Conservation (phyloP, 2,113 vertebrate genomes). For the Phalacrocorax carbo region DNA sequence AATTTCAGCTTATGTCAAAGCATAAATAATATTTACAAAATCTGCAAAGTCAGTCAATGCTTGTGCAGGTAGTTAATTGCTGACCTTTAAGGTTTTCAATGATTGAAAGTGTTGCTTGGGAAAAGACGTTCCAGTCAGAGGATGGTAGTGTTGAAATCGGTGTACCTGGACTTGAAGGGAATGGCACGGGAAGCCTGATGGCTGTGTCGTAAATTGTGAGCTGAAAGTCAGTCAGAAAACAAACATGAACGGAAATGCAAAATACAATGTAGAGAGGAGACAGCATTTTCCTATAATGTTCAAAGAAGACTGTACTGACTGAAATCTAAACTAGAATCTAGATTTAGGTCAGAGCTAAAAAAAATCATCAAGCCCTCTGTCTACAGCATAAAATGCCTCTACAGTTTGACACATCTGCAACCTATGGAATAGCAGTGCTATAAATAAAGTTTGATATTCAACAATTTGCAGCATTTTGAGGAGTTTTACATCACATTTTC, state of each 20-base stretch:
- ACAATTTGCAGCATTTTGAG: background rate
- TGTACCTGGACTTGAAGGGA: conserved; percentile 63
- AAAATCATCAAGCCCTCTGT: background rate
- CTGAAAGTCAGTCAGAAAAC: conserved; percentile 67
- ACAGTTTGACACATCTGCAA: background rate
- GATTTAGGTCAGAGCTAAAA: background rate
- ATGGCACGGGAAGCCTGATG: conserved; percentile 71
- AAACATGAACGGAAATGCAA: background rate
- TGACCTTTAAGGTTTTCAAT: conserved; percentile 63
- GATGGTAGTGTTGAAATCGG: background rate
- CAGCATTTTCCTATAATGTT: background rate
- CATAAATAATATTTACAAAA: background rate
- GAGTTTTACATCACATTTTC: background rate
- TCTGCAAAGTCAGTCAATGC: background rate
- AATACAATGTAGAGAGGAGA: background rate
- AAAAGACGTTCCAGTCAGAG: conserved; percentile 4
- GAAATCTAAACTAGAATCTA: background rate
- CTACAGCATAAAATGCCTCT: background rate
- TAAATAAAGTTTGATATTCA: background rate
- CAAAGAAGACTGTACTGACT: background rate
- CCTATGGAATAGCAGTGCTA: background rate
- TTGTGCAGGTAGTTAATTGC: background rate
- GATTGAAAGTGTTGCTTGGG: conserved; percentile 12
- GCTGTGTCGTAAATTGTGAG: conserved; percentile 61
- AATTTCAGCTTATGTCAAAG: background rate